Evolutionary conservation across 2,797 vertebrate genomes (phyloP), one percentile per base, ranked within the genome.

Genomic region (Sebastes glaucus): DNA sequence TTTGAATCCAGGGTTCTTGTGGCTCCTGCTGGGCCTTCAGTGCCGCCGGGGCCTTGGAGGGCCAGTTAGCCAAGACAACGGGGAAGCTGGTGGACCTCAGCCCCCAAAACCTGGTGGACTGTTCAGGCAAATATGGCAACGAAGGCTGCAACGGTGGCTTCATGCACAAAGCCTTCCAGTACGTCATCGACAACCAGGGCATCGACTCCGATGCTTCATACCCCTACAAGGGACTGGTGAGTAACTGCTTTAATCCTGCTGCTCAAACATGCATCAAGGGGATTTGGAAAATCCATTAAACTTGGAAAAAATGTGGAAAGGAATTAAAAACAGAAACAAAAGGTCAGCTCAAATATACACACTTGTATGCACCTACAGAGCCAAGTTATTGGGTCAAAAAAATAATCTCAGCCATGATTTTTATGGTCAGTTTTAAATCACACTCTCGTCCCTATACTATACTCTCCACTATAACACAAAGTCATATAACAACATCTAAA

Each of bases 1-100:
- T 74, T 67, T 76, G 0, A 49, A 35, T 65, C 20, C 46, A 98
- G 97, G 96, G 96, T 0, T 0, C 91, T 0, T 99, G 97, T 23
- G 97, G 98, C 0, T 90, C 97, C 1, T 99, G 97, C 85, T 99
- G 98, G 97, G 98, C 98, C 0, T 99, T 99, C 92, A 98, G 97
- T 1, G 94, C 96, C 0, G 96, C 91, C 2, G 98, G 97, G 4
- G 97, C 98, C 4, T 92, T 99, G 38, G 97, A 99, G 75, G 97
- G 92, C 0, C 97, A 97, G 90, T 55, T 97, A 65, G 97, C 95
- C 89, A 96, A 93, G 93, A 96, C 72, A 1, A 97, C 94, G 0
- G 97, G 97, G 59, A 93, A 90, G 2, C 78, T 99, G 82, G 84
- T 97, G 7, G 96, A 97, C 1, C 96, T 99, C 33, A 99, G 98